Evolutionary conservation across 2,888 invertebrate genomes (phyloP).

Genomic region (Monochamus alternatus): DNA sequence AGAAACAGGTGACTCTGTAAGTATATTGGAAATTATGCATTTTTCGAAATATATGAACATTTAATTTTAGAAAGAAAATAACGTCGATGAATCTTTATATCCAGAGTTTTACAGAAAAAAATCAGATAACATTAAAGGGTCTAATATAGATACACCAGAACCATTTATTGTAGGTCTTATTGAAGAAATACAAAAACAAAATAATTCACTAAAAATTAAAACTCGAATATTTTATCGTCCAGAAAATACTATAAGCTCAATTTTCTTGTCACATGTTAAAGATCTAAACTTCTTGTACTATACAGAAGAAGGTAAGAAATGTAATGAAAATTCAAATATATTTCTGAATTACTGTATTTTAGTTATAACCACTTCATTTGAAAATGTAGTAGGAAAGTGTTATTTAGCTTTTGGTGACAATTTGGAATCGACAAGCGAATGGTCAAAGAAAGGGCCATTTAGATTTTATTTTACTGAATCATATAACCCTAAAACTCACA

Average conservation of each 20-base stretch:
- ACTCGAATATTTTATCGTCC: constrained; percentile 83
- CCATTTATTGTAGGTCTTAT: constrained; percentile 85
- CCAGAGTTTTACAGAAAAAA: constrained; percentile 88
- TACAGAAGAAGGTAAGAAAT: constrained; percentile 78
- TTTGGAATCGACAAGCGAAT: constrained; percentile 74
- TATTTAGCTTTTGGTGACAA: constrained; percentile 78
- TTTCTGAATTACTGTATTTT: constrained; percentile 45
- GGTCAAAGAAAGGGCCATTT: constrained; percentile 78
- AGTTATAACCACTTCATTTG: constrained; percentile 75
- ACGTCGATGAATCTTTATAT: constrained; percentile 82
- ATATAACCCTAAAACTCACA: constrained; percentile 75
- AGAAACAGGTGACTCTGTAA: constrained; percentile 33
- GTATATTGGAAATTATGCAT: constrained; percentile 44
- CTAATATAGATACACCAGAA: constrained; percentile 81
- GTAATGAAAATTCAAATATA: no score
- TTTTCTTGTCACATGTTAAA: constrained; percentile 74
- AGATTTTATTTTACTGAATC: constrained; percentile 84
- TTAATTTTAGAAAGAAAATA: constrained; percentile 63
- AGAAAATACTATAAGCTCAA: constrained; percentile 80
- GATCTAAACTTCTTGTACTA: constrained; percentile 86
- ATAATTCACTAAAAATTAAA: constrained; percentile 75
- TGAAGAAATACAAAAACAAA: constrained; percentile 73
- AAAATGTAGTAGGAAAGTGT: constrained; percentile 80
- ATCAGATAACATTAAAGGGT: constrained; percentile 79
- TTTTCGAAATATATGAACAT: constrained; percentile 13